Evolutionary conservation across 1,140 invertebrate genomes (phyloP), one percentile per base, ranked within the genome.

Genomic region (Bombus difficillimus): DNA sequence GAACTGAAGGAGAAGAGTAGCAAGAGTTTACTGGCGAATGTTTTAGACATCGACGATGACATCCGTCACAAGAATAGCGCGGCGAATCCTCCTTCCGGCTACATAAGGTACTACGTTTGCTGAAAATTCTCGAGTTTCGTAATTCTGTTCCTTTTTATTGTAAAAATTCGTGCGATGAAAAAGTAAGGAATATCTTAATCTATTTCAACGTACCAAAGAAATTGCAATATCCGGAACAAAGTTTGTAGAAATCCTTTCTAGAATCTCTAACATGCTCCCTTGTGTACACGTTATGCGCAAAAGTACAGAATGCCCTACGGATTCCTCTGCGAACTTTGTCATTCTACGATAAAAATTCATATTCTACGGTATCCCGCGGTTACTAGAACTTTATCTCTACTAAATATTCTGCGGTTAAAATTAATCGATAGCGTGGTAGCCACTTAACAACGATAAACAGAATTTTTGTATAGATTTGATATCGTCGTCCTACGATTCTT

Each of bases 1-100:
- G 98, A 99, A 94, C 95, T 99, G 81, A 98, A 98, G 94, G 98
- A 99, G 93, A 96, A 98, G 71, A 98, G 98, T 74, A 99, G 98
- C 80, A 98, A 98, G 94, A 98, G 98, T 91, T 96, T 99, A 89
- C 95, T 99, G 91, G 98, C 98, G 79, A 99, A 99, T 95, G 97
- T 98, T 83, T 96, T 99, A 91, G 98, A 99, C 95, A 98, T 99
- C 92, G 98, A 99, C 94, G 98, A 99, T 92, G 98, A 99, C 95
- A 98, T 98, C 95, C 96, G 98, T 92, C 97, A 97, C 92, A 96
- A 92, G 59, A 94, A 93, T 85, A 93, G 91, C 77, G 90, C 88
- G 12, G 86, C 92, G 28, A 94, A 93, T 92, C 92, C 92, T 84
- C 85, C 90, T 53, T 92, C 92, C 72, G 90, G 90, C 64, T 95